Conservation (phyloP, 2,888 invertebrate species). For the Metacarcinus magister region DNA sequence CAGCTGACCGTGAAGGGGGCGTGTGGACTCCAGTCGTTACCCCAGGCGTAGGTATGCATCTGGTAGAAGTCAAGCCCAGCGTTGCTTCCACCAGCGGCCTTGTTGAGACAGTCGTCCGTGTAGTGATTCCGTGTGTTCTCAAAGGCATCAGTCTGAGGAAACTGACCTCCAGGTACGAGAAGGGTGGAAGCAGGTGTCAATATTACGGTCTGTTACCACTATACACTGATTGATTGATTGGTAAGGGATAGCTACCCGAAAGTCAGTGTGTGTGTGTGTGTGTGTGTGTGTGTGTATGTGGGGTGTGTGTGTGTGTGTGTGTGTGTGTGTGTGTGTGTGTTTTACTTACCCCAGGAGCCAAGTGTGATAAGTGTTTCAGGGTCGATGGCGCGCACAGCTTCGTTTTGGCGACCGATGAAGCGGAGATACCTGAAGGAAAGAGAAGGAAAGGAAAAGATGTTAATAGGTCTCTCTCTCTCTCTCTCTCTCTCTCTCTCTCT, state of each 20-base stretch:
- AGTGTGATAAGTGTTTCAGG: conserved; percentile 83
- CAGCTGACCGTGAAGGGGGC: conserved; percentile 83
- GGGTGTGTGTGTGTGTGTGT: conserved; percentile 2
- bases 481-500: conserved; percentile 11
- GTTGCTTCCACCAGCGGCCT: conserved; percentile 82
- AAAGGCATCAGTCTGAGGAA: conserved; percentile 83
- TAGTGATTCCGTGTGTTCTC: conserved; percentile 83
- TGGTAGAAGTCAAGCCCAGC: conserved; percentile 83
- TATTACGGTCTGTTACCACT: no score
- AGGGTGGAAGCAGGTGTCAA: neutral
- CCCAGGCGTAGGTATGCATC: conserved; percentile 83
- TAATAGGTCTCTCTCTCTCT: neutral
- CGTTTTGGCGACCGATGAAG: conserved; percentile 83
- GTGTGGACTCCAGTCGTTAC: conserved; percentile 83
- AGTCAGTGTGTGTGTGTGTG: neutral
- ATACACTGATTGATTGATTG: neutral
- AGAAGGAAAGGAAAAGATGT: neutral
- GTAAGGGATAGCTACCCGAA: neutral
- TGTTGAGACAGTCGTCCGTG: conserved; percentile 81
- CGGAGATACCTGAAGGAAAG: conserved; percentile 79
- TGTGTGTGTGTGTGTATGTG: neutral
- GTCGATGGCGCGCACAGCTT: conserved; percentile 83
- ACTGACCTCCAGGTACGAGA: conserved; percentile 69
- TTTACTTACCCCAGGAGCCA: conserved; percentile 83
- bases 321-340: neutral